These are phyloP conservation scores for Threskiornis aethiopicus DNA, from an alignment of 2,797 vertebrate genomes.

Conservation along the genomic window DNA sequence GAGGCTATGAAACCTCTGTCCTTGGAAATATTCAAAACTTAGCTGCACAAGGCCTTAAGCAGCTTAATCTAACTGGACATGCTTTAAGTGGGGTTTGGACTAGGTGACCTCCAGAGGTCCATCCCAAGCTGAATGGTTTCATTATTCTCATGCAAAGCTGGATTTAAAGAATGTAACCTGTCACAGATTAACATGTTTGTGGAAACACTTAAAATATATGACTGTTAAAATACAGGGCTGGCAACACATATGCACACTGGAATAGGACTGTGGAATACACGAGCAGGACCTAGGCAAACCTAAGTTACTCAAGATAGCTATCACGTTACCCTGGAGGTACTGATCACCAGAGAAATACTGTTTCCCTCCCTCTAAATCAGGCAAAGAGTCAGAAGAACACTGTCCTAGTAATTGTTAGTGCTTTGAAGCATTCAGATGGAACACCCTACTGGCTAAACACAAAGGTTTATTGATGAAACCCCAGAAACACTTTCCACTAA, in stretches of 20 bases:
- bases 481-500: neutral
- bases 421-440: neutral
- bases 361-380: neutral
- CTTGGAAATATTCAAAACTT: neutral
- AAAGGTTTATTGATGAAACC: neutral
- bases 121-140: neutral
- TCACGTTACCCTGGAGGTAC: neutral
- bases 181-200: neutral
- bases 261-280: neutral
- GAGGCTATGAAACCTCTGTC: neutral
- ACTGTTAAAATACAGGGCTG: neutral
- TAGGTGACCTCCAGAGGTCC: neutral
- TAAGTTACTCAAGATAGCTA: neutral
- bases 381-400: neutral
- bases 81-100: neutral
- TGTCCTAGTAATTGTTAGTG: neutral
- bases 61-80: neutral
- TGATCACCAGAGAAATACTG: neutral
- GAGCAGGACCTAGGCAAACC: neutral
- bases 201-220: neutral
- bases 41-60: neutral
- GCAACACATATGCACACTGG: neutral
- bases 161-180: neutral
- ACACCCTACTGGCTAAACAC: neutral
- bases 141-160: neutral